These are phyloP conservation scores for Paralvinella palmiformis DNA, from an alignment of 1,140 invertebrate species.

Conservation along the genomic window DNA sequence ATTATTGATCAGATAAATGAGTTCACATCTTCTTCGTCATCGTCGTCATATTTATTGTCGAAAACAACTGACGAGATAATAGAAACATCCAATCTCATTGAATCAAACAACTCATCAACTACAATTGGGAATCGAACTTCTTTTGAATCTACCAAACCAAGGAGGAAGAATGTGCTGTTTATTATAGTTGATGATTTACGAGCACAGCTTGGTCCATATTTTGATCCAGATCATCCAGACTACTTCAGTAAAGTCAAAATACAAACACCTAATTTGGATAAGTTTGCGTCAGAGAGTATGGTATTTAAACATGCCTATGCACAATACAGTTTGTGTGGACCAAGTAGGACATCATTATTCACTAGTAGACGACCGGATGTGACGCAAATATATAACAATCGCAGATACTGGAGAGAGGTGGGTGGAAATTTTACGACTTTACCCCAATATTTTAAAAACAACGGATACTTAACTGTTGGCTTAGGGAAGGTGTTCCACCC, in stretches of 20 bases:
- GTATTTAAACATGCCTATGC: conserved; percentile 63
- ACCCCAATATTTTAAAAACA: conserved; percentile 15
- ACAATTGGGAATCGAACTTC: too few species aligned
- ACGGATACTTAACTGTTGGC: conserved; percentile 15
- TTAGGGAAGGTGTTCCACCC: conserved; percentile 18
- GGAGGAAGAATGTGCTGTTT: conserved; percentile 62
- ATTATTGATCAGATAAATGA: too few species aligned
- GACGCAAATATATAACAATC: conserved; percentile 7
- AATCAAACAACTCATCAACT: too few species aligned
- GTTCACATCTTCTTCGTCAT: too few species aligned
- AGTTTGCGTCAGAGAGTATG: conserved; percentile 58
- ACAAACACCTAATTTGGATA: conserved; percentile 70
- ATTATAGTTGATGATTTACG: conserved; percentile 77
- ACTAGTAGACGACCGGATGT: conserved; percentile 27
- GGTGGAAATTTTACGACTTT: conserved; percentile 11
- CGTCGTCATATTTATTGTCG: too few species aligned
- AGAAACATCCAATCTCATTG: too few species aligned
- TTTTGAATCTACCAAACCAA: too few species aligned
- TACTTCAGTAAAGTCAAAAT: conserved; percentile 49
- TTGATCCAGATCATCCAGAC: conserved; percentile 58
- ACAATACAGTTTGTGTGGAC: conserved; percentile 72
- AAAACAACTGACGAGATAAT: too few species aligned
- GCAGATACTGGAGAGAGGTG: conserved; percentile 10
- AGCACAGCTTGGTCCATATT: conserved; percentile 62
- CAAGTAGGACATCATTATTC: conserved; percentile 45